These are phyloP conservation scores for Intellagama lesueurii DNA, from an alignment of 2,797 vertebrate genomes.

Conservation along the genomic window DNA sequence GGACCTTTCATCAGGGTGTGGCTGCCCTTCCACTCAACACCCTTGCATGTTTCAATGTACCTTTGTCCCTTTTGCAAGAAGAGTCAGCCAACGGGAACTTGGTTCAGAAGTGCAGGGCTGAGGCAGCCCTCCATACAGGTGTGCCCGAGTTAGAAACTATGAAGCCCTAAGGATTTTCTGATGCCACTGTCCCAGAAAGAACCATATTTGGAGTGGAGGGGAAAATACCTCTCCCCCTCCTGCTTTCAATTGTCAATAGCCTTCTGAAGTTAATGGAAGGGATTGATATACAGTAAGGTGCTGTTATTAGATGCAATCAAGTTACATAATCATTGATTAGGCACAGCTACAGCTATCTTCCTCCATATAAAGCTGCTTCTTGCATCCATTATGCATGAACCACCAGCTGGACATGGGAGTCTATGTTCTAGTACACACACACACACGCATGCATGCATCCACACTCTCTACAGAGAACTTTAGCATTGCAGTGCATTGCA, in stretches of 20 bases:
- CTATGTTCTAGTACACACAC: slow-evolving; percentile 54
- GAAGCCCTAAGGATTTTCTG: slow-evolving; percentile 57
- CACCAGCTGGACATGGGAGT: slow-evolving; percentile 76
- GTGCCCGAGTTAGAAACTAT: slow-evolving; percentile 66
- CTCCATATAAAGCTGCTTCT: slow-evolving; percentile 78
- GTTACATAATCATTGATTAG: slow-evolving; percentile 83
- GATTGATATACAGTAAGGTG: slow-evolving; percentile 65
- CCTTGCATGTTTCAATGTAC: slow-evolving; percentile 55
- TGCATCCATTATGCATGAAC: slow-evolving; percentile 77
- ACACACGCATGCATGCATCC: neutral
- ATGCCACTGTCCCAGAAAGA: slow-evolving; percentile 70
- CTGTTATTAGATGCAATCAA: slow-evolving; percentile 78
- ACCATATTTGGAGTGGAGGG: slow-evolving; percentile 62
- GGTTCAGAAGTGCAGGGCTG: slow-evolving; percentile 72
- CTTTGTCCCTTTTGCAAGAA: slow-evolving; percentile 74
- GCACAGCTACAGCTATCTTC: slow-evolving; percentile 81
- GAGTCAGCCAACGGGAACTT: slow-evolving; percentile 41
- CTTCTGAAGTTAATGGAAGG: slow-evolving; percentile 77
- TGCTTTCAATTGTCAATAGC: slow-evolving; percentile 59
- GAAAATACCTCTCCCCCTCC: slow-evolving; percentile 59
- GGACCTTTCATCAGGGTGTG: slow-evolving; percentile 52
- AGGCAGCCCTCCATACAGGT: slow-evolving; percentile 64
- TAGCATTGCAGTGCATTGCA: slow-evolving; percentile 79
- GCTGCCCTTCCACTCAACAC: slow-evolving; percentile 68
- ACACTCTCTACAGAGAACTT: slow-evolving; percentile 72